Conservation (phyloP, 2,888 invertebrate genomes). For the Agrotis segetum region DNA sequence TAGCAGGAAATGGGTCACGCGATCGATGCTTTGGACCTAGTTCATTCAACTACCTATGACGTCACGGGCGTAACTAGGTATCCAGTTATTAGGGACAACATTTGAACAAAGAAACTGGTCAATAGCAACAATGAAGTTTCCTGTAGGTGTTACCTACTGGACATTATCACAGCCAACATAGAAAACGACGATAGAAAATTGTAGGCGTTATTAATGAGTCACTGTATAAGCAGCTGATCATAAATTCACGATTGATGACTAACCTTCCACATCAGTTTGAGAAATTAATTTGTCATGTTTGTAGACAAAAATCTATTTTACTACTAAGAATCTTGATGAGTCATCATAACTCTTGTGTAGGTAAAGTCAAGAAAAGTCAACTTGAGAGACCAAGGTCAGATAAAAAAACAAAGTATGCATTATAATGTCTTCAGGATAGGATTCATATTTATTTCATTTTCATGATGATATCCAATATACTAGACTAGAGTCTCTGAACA, state of each 20-base stretch:
- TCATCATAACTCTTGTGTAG: slow-evolving; percentile 17
- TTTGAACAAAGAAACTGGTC: slow-evolving; percentile 10
- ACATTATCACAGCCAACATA: slow-evolving; percentile 10
- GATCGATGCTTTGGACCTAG: slow-evolving; percentile 46
- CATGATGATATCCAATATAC: slow-evolving; percentile 92
- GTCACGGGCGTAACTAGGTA: slow-evolving; percentile 12
- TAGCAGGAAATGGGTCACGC: slow-evolving; percentile 42
- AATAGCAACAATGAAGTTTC: not conserved
- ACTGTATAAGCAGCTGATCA: slow-evolving; percentile 34
- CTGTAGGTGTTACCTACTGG: not conserved
- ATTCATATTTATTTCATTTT: slow-evolving; percentile 55
- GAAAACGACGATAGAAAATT: slow-evolving; percentile 2
- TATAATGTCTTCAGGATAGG: not conserved
- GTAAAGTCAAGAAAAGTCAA: slow-evolving; percentile 36
- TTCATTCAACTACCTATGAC: slow-evolving; percentile 39
- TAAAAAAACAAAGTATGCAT: slow-evolving; percentile 9
- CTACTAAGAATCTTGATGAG: slow-evolving; percentile 29
- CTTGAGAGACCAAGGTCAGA: slow-evolving; percentile 27
- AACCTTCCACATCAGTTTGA: slow-evolving; percentile 1
- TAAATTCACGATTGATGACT: slow-evolving; percentile 39
- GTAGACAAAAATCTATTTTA: not conserved
- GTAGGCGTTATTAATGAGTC: slow-evolving; percentile 32
- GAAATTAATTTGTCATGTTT: slow-evolving; percentile 5
- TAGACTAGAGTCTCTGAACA: slow-evolving; percentile 93
- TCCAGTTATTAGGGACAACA: not conserved